Percentiles rank a stretch among this genome's conserved stretches.
Conservation (phyloP, 2,797 vertebrate genomes). For the Pangasius djambal region DNA sequence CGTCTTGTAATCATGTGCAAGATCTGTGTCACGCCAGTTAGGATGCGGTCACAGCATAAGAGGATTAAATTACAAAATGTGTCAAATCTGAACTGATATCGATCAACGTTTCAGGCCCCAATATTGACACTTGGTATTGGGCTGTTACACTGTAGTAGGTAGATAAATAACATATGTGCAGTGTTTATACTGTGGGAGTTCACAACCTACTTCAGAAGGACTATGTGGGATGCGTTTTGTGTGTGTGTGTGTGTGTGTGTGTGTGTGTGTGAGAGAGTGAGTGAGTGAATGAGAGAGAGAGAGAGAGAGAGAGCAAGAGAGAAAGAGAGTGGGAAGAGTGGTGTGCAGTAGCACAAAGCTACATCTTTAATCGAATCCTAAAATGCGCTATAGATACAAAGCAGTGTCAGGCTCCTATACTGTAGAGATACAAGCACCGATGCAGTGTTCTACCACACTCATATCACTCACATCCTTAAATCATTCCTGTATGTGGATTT, state of each 20-base stretch:
- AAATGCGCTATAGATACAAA: neutral
- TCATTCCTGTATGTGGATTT: neutral
- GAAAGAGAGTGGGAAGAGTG: neutral
- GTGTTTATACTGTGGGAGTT: slow-evolving; percentile 41
- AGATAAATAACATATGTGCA: slow-evolving; percentile 4
- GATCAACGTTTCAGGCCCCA: neutral
- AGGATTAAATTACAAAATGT: slow-evolving; percentile 8
- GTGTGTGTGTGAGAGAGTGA: neutral
- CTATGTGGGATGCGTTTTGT: slow-evolving; percentile 2
- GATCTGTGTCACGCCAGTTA: neutral
- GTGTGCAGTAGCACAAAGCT: slow-evolving; percentile 20
- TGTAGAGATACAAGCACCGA: neutral
- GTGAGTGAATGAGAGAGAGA: neutral
- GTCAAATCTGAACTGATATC: neutral
- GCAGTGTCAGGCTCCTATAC: neutral
- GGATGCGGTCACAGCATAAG: too few species aligned
- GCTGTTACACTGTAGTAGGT: neutral
- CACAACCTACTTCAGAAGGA: neutral
- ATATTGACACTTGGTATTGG: neutral
- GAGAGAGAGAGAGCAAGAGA: neutral
- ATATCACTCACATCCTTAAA: neutral
- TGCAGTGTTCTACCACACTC: neutral
- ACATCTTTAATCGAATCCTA: slow-evolving; percentile 30
- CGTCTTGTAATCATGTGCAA: neutral
- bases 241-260: neutral